These are phyloP conservation scores for Synanthedon tipuliformis DNA, from an alignment of 2,888 invertebrate species.

Conservation along the genomic window DNA sequence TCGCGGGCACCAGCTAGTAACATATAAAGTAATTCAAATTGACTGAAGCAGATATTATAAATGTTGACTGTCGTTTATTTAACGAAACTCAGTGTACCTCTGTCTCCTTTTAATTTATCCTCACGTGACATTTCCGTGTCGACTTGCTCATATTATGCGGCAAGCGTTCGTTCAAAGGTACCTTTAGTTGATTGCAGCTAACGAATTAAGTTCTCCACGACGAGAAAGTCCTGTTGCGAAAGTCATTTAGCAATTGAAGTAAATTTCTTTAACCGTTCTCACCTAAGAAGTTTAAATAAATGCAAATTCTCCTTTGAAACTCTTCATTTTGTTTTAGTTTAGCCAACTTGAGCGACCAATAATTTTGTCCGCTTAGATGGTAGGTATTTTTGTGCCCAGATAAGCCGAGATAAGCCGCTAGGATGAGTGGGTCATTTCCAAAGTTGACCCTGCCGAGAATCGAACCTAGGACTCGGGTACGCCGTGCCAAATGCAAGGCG, in stretches of 20 bases:
- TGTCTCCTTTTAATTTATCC: too few relatives aligned
- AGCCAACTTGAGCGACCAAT: neutral
- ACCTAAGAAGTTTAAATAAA: neutral
- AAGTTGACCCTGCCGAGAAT: too few relatives aligned
- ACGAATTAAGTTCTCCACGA: conserved; percentile 3
- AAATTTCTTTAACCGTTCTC: conserved; percentile 1
- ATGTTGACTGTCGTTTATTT: too few relatives aligned
- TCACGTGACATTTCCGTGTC: too few relatives aligned
- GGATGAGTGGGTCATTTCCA: too few relatives aligned
- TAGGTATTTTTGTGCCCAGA: conserved; percentile 1
- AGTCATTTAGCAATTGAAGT: conserved; percentile 10
- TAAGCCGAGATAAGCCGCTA: neutral
- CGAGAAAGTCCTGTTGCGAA: conserved; percentile 12
- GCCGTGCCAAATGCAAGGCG: too few relatives aligned
- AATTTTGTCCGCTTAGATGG: neutral
- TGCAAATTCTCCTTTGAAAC: neutral
- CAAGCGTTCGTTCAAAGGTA: conserved; percentile 12
- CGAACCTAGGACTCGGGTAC: too few relatives aligned
- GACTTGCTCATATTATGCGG: too few relatives aligned
- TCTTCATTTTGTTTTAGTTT: neutral
- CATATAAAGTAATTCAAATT: too few relatives aligned
- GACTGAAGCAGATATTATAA: too few relatives aligned
- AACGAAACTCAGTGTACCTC: too few relatives aligned
- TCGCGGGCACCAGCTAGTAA: too few relatives aligned
- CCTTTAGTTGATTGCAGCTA: neutral